Evolutionary conservation across 1,140 invertebrate genomes (phyloP), one percentile per base, ranked within the genome.

Genomic region (Tetragnatha versicolor): DNA sequence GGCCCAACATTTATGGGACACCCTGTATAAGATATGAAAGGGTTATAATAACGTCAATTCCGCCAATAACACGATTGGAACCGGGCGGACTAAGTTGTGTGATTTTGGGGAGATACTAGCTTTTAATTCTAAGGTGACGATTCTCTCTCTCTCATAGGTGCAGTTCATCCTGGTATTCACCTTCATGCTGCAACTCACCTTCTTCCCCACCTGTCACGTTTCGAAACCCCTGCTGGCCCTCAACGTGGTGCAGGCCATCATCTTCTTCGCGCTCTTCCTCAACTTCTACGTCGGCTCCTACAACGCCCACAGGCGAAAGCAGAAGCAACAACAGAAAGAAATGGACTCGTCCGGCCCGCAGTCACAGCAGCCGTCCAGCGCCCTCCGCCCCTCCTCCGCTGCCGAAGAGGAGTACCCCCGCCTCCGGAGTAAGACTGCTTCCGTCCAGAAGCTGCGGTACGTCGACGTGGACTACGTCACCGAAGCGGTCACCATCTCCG

Each of bases 131-230:
- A n/a, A n/a, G n/a, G n/a, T n/a, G n/a, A n/a, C n/a, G n/a, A n/a
- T n/a, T n/a, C n/a, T n/a, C n/a, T n/a, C n/a, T n/a, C n/a, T n/a
- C n/a, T n/a, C n/a, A 0, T 22, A 79, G 76, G 65, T 79, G n/a
- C 76, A 79, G 47, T 79, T 79, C 49, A 58, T 69, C 29, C 27
- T 79, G 22, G 76, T 79, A 20, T 79, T 79, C 33, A n/a, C 61
- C 27, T 79, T 69, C 51, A 79, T 79, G 76, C 20, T 69, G 37
- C 76, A 79, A 47, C 37, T 79, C 3, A 69, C 76, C 12, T 79
- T 79, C 51, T 79, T 79, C 53, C 76, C 76, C 33, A 47, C 76
- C 9, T 79, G 76, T 27, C 63, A 79, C n/a, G 53, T 79, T 17
- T 79, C 76, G 5, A 68, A 79, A 22, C 76, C 76, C 14, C 25